A percentile compares a stretch with the other conserved stretches of the same genome.
These are phyloP conservation scores for Recurvirostra avosetta DNA, from an alignment of 2,113 vertebrate species.

Conservation along the genomic window DNA sequence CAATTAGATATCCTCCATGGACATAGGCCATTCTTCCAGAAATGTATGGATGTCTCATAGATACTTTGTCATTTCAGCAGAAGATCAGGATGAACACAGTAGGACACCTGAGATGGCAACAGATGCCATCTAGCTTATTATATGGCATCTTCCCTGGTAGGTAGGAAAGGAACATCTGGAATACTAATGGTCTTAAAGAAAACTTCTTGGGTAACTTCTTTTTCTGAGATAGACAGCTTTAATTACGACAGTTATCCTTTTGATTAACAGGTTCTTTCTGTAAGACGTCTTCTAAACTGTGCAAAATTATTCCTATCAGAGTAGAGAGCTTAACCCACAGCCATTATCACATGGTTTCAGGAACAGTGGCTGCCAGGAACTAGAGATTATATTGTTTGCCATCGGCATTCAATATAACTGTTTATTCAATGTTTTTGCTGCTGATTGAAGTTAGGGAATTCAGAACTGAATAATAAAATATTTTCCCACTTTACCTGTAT, in stretches of 20 bases:
- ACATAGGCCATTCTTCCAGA: neutral
- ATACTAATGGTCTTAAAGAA: neutral
- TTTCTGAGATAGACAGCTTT: slow-evolving; percentile 22
- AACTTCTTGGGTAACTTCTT: neutral
- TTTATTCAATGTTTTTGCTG: slow-evolving; percentile 44
- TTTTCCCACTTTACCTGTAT: neutral
- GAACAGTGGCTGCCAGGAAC: slow-evolving; percentile 39
- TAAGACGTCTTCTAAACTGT: slow-evolving; percentile 1
- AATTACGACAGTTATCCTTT: slow-evolving; percentile 36
- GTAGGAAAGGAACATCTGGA: neutral
- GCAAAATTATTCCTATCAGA: slow-evolving; percentile 43
- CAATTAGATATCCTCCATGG: neutral
- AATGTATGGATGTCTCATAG: neutral
- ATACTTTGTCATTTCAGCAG: neutral
- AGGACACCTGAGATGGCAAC: neutral
- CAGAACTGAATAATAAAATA: slow-evolving; percentile 20
- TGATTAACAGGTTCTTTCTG: neutral
- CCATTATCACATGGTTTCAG: slow-evolving; percentile 49
- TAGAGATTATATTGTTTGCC: slow-evolving; percentile 56
- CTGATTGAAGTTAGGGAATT: slow-evolving; percentile 24
- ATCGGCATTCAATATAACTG: slow-evolving; percentile 41
- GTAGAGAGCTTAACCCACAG: slow-evolving; percentile 39
- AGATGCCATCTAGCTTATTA: neutral
- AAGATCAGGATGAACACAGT: neutral
- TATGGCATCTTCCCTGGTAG: neutral